These are phyloP conservation scores for Carpatolechia fugitivella DNA, from an alignment of 2,888 invertebrate genomes.

Conservation along the genomic window DNA sequence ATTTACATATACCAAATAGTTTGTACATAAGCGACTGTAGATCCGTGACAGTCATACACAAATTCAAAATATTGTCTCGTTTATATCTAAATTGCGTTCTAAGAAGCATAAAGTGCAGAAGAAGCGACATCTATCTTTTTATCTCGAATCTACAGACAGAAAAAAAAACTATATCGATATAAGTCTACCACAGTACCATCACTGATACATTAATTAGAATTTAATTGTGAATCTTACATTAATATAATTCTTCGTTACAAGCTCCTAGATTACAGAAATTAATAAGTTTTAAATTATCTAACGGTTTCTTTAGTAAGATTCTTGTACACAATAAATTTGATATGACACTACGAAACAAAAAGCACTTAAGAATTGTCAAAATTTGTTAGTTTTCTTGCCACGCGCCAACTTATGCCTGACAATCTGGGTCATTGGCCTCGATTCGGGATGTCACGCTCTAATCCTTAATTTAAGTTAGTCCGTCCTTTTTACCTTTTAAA, in stretches of 20 bases:
- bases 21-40: conserved; percentile 33
- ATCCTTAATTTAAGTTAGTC: no score
- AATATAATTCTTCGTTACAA: neutral
- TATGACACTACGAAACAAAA: no score
- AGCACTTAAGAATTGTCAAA: no score
- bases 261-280: neutral
- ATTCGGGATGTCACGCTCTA: no score
- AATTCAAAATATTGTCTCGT: conserved; percentile 8
- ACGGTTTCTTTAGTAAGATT: no score
- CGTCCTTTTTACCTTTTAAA: no score
- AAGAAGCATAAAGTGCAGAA: neutral
- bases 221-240: neutral
- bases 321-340: no score
- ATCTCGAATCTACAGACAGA: conserved; percentile 17
- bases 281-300: neutral
- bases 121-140: neutral
- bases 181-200: conserved; percentile 5
- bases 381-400: no score
- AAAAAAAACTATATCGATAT: conserved; percentile 1
- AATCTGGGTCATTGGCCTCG: no score
- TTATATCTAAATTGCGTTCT: neutral
- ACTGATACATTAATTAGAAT: neutral
- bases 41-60: conserved; percentile 8
- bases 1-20: conserved; percentile 34
- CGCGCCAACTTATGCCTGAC: no score